phyloP scores from a whole-genome alignment of 2,888 invertebrate genomes.

The Pomacea canaliculata region DNA sequence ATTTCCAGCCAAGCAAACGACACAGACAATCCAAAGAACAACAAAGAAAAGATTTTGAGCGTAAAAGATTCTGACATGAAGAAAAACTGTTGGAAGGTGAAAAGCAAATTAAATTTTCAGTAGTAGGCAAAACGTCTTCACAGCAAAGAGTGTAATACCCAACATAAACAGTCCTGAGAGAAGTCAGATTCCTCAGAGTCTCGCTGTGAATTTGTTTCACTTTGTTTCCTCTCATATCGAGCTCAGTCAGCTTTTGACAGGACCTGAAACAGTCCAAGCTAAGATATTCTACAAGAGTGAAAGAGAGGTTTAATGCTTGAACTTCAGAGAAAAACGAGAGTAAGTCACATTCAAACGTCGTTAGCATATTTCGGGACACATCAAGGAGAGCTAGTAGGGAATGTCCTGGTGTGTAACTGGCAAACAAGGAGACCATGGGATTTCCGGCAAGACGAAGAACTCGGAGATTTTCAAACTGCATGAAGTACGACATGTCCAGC shows the following conservation, averaged over 20 bases:
- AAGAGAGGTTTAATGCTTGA: not conserved
- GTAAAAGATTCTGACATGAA: slow-evolving; percentile 20
- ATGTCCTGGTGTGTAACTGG: too few relatives aligned
- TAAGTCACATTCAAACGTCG: not conserved
- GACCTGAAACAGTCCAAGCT: not conserved
- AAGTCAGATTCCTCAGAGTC: not conserved
- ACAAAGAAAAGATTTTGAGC: not conserved
- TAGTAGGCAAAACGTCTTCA: not conserved
- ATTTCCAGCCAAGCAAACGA: too few relatives aligned
- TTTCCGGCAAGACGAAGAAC: too few relatives aligned
- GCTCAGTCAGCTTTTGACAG: too few relatives aligned
- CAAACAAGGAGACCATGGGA: too few relatives aligned
- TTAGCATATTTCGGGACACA: not conserved
- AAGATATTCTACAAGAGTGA: not conserved
- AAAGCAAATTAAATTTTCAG: not conserved
- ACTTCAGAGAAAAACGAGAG: not conserved
- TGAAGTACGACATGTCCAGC: too few relatives aligned
- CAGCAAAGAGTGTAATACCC: slow-evolving; percentile 14
- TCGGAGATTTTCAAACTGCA: too few relatives aligned
- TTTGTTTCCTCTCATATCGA: not conserved
- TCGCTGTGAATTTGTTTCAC: not conserved
- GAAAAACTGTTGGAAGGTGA: slow-evolving; percentile 21
- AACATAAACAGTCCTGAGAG: not conserved
- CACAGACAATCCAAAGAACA: too few relatives aligned
- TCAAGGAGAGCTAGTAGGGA: too few relatives aligned